These are phyloP conservation scores for Parelbella ahira DNA, from an alignment of 2,888 invertebrate genomes.

Conservation along the genomic window DNA sequence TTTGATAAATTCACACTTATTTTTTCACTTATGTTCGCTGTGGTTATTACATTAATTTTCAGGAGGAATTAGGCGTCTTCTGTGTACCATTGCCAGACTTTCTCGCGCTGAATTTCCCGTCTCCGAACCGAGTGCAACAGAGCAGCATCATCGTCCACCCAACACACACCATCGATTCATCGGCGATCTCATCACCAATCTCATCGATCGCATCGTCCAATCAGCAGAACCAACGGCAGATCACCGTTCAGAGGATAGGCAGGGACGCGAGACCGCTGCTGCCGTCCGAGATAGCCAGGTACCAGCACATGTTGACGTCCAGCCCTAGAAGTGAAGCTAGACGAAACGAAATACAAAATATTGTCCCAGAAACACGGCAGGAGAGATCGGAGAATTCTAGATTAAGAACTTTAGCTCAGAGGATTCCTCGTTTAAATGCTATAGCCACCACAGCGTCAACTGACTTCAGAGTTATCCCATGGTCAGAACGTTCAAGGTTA, in stretches of 20 bases:
- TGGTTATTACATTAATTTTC: no score
- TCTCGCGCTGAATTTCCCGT: conserved; percentile 57
- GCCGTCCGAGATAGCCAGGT: conserved; percentile 70
- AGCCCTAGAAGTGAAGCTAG: conserved; percentile 39
- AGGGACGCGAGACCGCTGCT: conserved; percentile 78
- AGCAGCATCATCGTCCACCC: conserved; percentile 48
- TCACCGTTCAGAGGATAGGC: conserved; percentile 79
- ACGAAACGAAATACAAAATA: conserved; percentile 40
- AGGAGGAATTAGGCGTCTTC: conserved; percentile 71
- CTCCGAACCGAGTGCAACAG: conserved; percentile 40
- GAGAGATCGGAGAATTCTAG: conserved; percentile 49
- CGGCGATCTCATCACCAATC: conserved; percentile 37
- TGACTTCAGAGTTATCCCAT: conserved; percentile 53
- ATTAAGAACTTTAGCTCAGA: conserved; percentile 52
- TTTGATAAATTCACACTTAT: no score
- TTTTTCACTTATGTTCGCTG: no score
- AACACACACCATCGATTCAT: conserved; percentile 35
- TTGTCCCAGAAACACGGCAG: conserved; percentile 45
- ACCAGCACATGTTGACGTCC: conserved; percentile 66
- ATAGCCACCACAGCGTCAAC: conserved; percentile 35
- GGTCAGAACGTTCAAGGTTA: conserved; percentile 48
- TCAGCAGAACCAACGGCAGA: conserved; percentile 56
- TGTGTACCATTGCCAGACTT: conserved; percentile 70
- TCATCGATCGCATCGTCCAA: conserved; percentile 38
- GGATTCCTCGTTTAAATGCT: conserved; percentile 57